Conservation (phyloP, 2,113 vertebrate species). For the Poeciliopsis turrubarensis region DNA sequence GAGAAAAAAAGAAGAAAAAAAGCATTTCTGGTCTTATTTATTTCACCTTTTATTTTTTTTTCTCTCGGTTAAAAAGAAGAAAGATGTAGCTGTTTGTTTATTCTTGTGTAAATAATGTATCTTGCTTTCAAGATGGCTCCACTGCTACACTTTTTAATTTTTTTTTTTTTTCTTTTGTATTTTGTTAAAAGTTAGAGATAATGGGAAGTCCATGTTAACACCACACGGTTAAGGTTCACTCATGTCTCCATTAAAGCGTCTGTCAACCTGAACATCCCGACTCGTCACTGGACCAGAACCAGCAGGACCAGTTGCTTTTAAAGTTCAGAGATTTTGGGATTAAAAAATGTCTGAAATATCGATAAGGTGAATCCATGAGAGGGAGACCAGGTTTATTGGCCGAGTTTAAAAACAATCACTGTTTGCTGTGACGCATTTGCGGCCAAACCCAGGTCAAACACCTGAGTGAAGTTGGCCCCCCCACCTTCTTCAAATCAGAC, state of each 20-base stretch:
- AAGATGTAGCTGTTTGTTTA: slow-evolving; percentile 67
- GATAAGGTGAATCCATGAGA: too few species aligned
- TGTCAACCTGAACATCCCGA: slow-evolving; percentile 51
- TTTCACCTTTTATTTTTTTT: slow-evolving; percentile 61
- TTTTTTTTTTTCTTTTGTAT: slow-evolving; percentile 68
- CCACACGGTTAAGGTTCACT: slow-evolving; percentile 72
- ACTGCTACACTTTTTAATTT: slow-evolving; percentile 70
- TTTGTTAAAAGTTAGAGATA: slow-evolving; percentile 70
- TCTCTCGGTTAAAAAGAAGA: slow-evolving; percentile 46
- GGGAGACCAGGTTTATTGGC: too few species aligned
- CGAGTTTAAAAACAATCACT: too few species aligned
- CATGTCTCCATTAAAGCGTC: slow-evolving; percentile 76
- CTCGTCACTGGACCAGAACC: slow-evolving; percentile 15
- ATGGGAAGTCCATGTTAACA: slow-evolving; percentile 71
- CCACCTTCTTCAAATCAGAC: too few species aligned
- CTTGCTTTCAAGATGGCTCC: slow-evolving; percentile 75
- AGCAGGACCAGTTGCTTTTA: neutral
- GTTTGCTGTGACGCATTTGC: too few species aligned
- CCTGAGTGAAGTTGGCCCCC: too few species aligned
- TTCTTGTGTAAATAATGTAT: slow-evolving; percentile 84
- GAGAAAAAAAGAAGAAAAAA: slow-evolving; percentile 71
- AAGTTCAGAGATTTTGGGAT: too few species aligned
- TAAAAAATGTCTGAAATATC: too few species aligned
- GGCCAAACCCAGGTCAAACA: too few species aligned
- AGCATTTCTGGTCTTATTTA: slow-evolving; percentile 81